A percentile compares a stretch with the other conserved stretches of the same genome.
phyloP scores from a whole-genome alignment of 2,113 vertebrate genomes.

The Megaceryle torquata region DNA sequence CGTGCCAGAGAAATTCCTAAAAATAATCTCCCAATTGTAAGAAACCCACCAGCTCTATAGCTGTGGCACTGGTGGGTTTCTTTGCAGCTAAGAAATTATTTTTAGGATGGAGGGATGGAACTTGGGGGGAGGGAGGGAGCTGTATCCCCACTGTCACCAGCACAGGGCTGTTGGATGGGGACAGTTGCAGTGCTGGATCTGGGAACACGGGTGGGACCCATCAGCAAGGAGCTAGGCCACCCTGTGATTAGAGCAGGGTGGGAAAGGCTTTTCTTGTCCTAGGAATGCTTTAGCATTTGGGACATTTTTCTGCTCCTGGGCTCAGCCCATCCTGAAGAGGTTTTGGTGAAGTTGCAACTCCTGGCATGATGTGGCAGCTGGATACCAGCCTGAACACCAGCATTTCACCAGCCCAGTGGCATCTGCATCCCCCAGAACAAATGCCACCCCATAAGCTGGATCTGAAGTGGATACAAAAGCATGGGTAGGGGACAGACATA shows the following conservation, averaged over 20 bases:
- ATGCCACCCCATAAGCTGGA: background rate
- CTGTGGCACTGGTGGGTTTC: background rate
- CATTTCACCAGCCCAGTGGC: background rate
- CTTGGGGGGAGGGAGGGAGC: background rate
- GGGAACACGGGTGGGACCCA: background rate
- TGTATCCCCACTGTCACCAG: background rate
- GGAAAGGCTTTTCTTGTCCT: constrained; percentile 28
- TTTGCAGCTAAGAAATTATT: background rate
- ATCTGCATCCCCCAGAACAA: background rate
- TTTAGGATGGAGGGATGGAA: background rate
- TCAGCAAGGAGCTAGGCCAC: background rate
- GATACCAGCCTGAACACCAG: background rate
- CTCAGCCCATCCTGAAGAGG: background rate
- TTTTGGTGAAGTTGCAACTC: background rate
- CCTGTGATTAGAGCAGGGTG: constrained; percentile 45
- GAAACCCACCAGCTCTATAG: background rate
- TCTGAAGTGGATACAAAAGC: background rate
- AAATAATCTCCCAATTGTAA: constrained; percentile 21
- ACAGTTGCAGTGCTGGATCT: background rate
- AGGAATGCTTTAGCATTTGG: background rate
- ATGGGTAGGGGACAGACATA: background rate
- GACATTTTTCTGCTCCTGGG: background rate
- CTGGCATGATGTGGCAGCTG: rapidly evolving
- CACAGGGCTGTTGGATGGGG: background rate
- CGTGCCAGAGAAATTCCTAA: constrained; percentile 31